phyloP scores from a whole-genome alignment of 2,113 vertebrate species.

The Dascyllus trimaculatus region DNA sequence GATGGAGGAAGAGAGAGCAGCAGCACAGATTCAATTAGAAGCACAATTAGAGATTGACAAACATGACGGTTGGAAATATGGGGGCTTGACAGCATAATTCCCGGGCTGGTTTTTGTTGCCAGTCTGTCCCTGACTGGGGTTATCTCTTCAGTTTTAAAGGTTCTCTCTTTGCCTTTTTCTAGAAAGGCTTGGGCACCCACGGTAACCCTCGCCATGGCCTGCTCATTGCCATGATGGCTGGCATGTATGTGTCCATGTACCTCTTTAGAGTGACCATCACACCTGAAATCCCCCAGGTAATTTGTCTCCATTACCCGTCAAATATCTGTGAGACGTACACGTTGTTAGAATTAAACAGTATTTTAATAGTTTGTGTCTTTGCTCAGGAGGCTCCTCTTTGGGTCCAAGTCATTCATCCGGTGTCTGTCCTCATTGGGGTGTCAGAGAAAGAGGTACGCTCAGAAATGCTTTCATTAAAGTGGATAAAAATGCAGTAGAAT shows the following conservation, averaged over 20 bases:
- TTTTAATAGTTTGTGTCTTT: neutral
- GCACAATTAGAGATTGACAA: too few relatives aligned
- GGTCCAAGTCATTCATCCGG: slow-evolving; percentile 89
- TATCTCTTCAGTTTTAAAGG: neutral
- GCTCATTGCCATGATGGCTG: slow-evolving; percentile 94
- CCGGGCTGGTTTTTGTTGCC: too few relatives aligned
- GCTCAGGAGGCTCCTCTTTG: slow-evolving; percentile 89
- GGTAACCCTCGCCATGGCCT: slow-evolving; percentile 94
- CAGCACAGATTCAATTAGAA: too few relatives aligned
- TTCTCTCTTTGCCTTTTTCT: slow-evolving; percentile 33
- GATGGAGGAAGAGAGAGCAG: too few relatives aligned
- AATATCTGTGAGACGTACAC: neutral
- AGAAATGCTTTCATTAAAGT: neutral
- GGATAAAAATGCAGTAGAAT: neutral
- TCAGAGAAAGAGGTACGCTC: slow-evolving; percentile 86
- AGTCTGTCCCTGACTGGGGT: too few relatives aligned
- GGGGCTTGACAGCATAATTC: too few relatives aligned
- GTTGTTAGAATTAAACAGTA: neutral
- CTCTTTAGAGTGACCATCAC: slow-evolving; percentile 94
- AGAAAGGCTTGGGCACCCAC: slow-evolving; percentile 87
- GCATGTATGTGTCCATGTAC: slow-evolving; percentile 94
- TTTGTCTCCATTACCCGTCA: neutral
- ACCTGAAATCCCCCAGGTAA: slow-evolving; percentile 88
- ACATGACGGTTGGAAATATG: too few relatives aligned
- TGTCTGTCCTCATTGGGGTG: slow-evolving; percentile 91